phyloP scores from a whole-genome alignment of 2,113 vertebrate genomes.

The Amblyornis subalaris region DNA sequence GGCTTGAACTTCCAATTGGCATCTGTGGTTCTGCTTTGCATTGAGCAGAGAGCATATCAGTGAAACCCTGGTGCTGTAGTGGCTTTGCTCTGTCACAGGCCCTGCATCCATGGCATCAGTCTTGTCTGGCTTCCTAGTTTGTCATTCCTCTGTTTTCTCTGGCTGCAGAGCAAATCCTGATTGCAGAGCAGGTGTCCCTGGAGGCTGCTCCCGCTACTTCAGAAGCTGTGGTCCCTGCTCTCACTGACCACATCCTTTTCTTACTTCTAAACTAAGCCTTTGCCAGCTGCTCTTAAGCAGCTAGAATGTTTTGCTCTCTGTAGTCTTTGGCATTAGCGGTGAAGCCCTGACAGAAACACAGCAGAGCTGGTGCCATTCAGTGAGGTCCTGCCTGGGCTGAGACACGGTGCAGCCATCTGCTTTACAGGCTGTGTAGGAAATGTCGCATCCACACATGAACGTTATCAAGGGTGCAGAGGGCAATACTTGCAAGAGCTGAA shows the following conservation, averaged over 20 bases:
- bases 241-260: not conserved
- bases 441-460: accelerated
- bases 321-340: not conserved
- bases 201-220: not conserved
- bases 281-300: not conserved
- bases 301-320: not conserved
- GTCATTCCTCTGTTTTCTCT: not conserved
- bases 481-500: not conserved
- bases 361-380: not conserved
- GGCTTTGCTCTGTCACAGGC: not conserved
- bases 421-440: not conserved
- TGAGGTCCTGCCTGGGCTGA: not conserved
- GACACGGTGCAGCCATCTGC: not conserved
- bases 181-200: not conserved
- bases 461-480: not conserved
- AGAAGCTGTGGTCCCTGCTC: not conserved
- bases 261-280: not conserved
- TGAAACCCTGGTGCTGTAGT: not conserved
- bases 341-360: not conserved
- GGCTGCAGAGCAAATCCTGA: not conserved
- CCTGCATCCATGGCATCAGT: not conserved
- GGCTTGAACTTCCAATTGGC: not conserved
- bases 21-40: not conserved
- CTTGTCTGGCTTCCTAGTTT: not conserved
- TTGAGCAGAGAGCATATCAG: not conserved